Evolutionary conservation across 2,113 vertebrate genomes (phyloP), one percentile per base, ranked within the genome.

Genomic region (Lagenorhynchus albirostris): DNA sequence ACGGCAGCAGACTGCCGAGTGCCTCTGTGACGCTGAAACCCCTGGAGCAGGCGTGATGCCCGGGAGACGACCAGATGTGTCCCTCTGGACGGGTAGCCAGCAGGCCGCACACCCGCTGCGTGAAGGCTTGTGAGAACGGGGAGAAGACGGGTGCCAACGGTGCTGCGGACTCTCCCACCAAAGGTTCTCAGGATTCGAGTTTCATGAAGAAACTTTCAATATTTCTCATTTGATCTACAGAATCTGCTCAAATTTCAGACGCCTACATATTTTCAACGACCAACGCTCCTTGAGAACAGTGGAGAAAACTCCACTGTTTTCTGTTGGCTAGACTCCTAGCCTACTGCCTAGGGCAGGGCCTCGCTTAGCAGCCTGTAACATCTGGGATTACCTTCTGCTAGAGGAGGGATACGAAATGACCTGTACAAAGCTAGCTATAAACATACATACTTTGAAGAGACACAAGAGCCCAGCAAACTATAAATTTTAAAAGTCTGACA

Each of bases 131-230:
- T 4, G 29, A 9, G 70, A 8, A 0, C 8, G 5, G 14, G 60
- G 18, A 31, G 33, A 0, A 4, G 68, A 60, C 15, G 33, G 50
- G 6, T 10, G 5, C 2, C 2, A 0, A 7, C 11, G 3, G 2
- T 0, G 0, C 0, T 0, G 13, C 0, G 14, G 88, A 60, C 7
- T 53, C 1, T 5, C 4, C 89, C 20, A 2, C 3, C 23, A 1
- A 12, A 23, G 17, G 25, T 8, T 11, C 62, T 58, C 41, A 21
- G 70, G 13, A n/a, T 9, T n/a, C 29, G 3, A 25, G 74, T 33
- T 38, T 91, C 62, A 18, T 18, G 8, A 33, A 41, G 25, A 23
- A 55, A 41, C 15, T 25, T 21, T 31, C 89, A 17, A 1, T 5
- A 67, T 29, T 21, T 38, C 47, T 68, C 74, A 44, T 14, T 0